Conservation (phyloP, 2,113 vertebrate genomes). For the Uria aalge region DNA sequence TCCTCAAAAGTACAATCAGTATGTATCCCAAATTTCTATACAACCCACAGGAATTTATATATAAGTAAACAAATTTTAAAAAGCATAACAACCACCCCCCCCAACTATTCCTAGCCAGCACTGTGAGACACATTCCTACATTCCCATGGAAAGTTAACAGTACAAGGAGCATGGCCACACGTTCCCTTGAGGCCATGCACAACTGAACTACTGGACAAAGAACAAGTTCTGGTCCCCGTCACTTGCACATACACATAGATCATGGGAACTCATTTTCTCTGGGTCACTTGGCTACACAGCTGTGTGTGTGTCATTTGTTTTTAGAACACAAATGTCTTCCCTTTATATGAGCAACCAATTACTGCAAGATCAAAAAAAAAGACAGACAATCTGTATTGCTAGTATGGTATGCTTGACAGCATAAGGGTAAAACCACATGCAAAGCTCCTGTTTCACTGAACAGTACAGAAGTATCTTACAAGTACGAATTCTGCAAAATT, state of each 20-base stretch:
- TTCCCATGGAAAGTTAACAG: background rate
- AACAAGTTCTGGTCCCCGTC: background rate
- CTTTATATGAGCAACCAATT: background rate
- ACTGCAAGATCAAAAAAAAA: background rate
- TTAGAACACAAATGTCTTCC: slow-evolving; percentile 25
- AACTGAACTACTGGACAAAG: background rate
- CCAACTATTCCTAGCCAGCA: background rate
- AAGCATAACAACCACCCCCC: background rate
- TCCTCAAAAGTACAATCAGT: background rate
- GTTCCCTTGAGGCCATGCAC: background rate
- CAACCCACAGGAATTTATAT: background rate
- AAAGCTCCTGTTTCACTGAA: background rate
- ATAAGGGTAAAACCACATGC: background rate
- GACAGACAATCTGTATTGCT: background rate
- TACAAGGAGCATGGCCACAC: background rate
- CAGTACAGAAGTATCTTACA: background rate
- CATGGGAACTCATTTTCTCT: slow-evolving; percentile 38
- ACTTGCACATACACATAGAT: background rate
- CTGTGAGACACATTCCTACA: background rate
- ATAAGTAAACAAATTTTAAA: background rate
- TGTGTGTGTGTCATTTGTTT: background rate
- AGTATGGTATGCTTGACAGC: background rate
- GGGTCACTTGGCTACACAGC: slow-evolving; percentile 31
- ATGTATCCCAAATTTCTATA: background rate
- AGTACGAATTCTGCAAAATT: background rate